Percentiles rank a stretch among this genome's conserved stretches.
These are phyloP conservation scores for Avahi laniger DNA, from an alignment of 2,797 vertebrate species.

Conservation along the genomic window DNA sequence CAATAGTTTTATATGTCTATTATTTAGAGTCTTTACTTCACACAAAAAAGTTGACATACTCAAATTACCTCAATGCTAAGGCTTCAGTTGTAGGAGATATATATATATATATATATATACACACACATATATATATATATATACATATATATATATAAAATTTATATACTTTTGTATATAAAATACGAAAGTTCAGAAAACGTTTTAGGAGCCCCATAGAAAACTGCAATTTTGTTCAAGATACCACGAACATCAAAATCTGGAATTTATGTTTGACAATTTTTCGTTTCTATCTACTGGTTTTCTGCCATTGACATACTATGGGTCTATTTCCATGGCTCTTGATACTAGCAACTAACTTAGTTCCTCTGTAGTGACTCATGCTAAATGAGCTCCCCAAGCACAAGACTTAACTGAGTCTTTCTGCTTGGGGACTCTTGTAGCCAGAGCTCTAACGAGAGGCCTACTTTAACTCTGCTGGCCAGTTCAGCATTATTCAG, in stretches of 20 bases:
- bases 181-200: not conserved
- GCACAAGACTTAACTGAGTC: not conserved
- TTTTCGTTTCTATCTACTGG: not conserved
- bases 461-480: too few species aligned
- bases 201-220: not conserved
- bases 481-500: too few species aligned
- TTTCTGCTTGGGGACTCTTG: accelerated
- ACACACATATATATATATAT: too few species aligned
- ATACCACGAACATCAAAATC: accelerated
- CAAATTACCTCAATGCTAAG: not conserved
- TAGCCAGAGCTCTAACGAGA: not conserved
- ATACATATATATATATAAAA: too few species aligned
- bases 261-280: not conserved
- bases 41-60: not conserved
- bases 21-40: not conserved
- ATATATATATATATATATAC: not conserved
- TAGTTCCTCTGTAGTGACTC: not conserved
- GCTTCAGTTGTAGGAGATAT: not conserved
- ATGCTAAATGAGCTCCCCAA: not conserved
- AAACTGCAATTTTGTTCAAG: not conserved
- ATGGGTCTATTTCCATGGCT: not conserved
- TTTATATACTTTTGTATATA: too few species aligned
- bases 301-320: not conserved
- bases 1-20: not conserved
- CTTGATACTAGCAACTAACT: not conserved